phyloP scores from a whole-genome alignment of 2,888 invertebrate species.

The Epicampocera succincta region DNA sequence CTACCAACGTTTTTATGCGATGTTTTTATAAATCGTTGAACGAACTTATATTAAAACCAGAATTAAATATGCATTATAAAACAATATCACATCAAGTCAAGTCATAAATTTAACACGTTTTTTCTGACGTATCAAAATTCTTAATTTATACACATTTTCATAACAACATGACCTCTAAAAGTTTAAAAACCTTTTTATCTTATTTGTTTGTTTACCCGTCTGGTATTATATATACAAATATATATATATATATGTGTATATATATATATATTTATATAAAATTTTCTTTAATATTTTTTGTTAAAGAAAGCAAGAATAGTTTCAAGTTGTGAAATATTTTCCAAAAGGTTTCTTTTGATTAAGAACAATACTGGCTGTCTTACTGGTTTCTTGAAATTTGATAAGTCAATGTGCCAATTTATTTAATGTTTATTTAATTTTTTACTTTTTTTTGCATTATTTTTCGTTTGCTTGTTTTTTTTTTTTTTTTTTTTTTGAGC shows the following conservation, averaged over 20 bases:
- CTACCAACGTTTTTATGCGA: background rate
- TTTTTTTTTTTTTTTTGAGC: conserved; percentile 14
- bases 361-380: conserved; percentile 23
- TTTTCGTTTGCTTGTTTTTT: too few species aligned
- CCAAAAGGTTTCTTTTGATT: conserved; percentile 55
- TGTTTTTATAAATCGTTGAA: conserved; percentile 32
- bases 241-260: background rate
- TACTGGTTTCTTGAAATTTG: conserved; percentile 66
- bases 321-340: conserved; percentile 25
- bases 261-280: background rate
- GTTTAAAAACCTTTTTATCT: conserved; percentile 60
- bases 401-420: conserved; percentile 71
- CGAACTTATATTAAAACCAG: conserved; percentile 43
- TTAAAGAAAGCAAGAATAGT: conserved; percentile 39
- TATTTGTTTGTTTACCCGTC: too few species aligned
- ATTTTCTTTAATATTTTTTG: background rate
- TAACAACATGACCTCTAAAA: conserved; percentile 55
- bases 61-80: conserved; percentile 23
- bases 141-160: conserved; percentile 14
- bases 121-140: conserved; percentile 34
- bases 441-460: conserved; percentile 21
- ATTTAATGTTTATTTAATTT: conserved; percentile 58
- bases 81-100: conserved; percentile 28
- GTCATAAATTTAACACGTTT: conserved; percentile 53
- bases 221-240: too few species aligned